A percentile compares a stretch with the other conserved stretches of the same genome.
phyloP scores from a whole-genome alignment of 2,797 vertebrate species.

The Crax fasciolata region DNA sequence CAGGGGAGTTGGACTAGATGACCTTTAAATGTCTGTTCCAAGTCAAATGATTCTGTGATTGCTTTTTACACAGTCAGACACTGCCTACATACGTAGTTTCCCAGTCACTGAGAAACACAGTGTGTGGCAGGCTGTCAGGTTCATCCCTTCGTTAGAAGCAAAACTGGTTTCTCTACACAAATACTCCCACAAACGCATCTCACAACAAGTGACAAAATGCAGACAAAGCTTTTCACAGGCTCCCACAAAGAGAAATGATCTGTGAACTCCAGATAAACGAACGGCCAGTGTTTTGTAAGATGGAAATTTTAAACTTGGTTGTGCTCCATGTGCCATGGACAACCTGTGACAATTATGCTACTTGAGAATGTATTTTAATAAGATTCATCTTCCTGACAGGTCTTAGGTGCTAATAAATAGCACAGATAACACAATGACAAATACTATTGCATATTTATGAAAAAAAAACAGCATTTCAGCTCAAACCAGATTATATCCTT shows the following conservation, averaged over 20 bases:
- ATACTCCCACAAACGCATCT: neutral
- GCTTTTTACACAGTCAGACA: neutral
- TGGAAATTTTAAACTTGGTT: neutral
- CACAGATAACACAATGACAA: neutral
- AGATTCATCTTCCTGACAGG: constrained; percentile 5
- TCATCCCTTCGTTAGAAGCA: neutral
- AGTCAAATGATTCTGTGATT: too few species aligned
- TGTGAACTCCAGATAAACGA: neutral
- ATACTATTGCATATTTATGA: neutral
- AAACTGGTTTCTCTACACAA: neutral
- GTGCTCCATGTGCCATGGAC: neutral
- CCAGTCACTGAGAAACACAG: neutral
- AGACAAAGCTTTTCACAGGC: neutral
- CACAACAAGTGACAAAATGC: neutral
- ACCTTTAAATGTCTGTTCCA: too few species aligned
- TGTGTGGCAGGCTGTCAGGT: neutral
- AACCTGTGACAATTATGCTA: constrained; percentile 41
- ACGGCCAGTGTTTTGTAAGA: neutral
- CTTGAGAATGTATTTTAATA: constrained; percentile 27
- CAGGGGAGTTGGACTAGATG: too few species aligned
- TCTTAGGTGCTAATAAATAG: neutral
- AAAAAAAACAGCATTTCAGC: neutral
- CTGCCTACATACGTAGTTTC: neutral
- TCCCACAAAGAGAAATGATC: neutral
- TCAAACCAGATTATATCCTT: neutral